Percentiles rank a stretch among this genome's conserved stretches.
These are phyloP conservation scores for Thymelicus acteon DNA, from an alignment of 2,888 invertebrate species.

Conservation along the genomic window DNA sequence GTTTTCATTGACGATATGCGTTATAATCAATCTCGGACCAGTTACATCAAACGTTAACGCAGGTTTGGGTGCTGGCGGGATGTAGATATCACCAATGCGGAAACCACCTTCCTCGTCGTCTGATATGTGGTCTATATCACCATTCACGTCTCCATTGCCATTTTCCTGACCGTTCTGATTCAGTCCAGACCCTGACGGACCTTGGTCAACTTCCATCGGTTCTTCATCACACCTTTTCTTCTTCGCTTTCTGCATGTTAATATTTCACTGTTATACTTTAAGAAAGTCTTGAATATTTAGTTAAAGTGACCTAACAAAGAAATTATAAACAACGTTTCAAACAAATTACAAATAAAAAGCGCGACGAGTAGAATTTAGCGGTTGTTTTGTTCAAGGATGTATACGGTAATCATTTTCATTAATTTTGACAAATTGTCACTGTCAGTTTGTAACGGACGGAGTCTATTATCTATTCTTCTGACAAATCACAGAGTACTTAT, in stretches of 20 bases:
- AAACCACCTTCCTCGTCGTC: conserved; percentile 89
- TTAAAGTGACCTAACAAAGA: neutral
- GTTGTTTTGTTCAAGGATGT: no score
- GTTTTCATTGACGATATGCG: conserved; percentile 94
- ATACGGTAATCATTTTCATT: no score
- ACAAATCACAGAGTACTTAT: no score
- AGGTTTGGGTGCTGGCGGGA: conserved; percentile 90
- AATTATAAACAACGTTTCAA: no score
- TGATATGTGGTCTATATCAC: conserved; percentile 73
- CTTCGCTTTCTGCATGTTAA: conserved; percentile 61
- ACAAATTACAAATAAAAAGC: no score
- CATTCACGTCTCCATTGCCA: conserved; percentile 47
- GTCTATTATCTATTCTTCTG: no score
- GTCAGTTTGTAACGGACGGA: conserved; percentile 17
- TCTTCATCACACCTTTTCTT: conserved; percentile 62
- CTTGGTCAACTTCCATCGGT: conserved; percentile 72
- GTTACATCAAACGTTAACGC: conserved; percentile 89
- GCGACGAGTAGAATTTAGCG: no score
- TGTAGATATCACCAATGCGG: conserved; percentile 92
- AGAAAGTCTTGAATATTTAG: neutral
- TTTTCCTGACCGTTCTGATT: conserved; percentile 47
- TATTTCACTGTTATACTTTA: neutral
- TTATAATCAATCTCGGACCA: conserved; percentile 95
- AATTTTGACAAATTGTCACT: no score
- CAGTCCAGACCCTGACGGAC: conserved; percentile 41